Conservation (phyloP, 1,140 invertebrate genomes). For the Drosophila navojoa region DNA sequence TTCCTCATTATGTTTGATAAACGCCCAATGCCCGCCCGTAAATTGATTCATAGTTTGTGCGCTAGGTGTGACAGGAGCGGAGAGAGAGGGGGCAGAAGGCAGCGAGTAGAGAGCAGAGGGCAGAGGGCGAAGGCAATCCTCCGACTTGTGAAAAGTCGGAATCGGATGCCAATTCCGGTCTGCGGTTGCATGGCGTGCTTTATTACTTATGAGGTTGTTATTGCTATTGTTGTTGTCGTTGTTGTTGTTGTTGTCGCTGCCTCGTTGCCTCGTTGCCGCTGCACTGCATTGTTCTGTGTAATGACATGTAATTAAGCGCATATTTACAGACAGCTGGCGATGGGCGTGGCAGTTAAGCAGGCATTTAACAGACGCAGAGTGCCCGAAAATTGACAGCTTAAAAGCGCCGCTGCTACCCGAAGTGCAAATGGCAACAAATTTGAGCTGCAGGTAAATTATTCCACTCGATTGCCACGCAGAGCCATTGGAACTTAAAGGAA, state of each 20-base stretch:
- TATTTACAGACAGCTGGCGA: conserved; percentile 73
- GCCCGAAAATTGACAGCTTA: conserved; percentile 75
- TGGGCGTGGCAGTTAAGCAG: conserved; percentile 65
- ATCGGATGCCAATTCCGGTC: conserved; percentile 41
- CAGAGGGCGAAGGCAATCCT: not conserved
- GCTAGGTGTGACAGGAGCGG: conserved; percentile 70
- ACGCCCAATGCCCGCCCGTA: conserved; percentile 65
- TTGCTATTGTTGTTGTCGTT: conserved; percentile 38
- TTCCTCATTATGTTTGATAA: conserved; percentile 82
- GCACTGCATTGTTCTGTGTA: conserved; percentile 53
- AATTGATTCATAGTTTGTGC: conserved; percentile 78
- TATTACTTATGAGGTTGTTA: conserved; percentile 74
- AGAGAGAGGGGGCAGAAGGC: too few relatives aligned
- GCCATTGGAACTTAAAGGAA: not conserved
- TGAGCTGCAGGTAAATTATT: conserved; percentile 44
- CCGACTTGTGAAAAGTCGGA: conserved; percentile 24
- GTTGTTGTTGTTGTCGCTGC: conserved; percentile 22
- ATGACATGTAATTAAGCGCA: conserved; percentile 82
- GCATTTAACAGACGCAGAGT: conserved; percentile 72
- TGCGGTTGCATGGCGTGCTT: conserved; percentile 67
- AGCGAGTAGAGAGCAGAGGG: too few relatives aligned
- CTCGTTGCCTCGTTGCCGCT: conserved; percentile 9
- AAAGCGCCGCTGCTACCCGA: conserved; percentile 45
- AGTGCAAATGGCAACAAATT: conserved; percentile 35
- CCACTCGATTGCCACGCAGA: conserved; percentile 15